Conservation (phyloP, 1,140 invertebrate genomes). For the Pomacea maculata region DNA sequence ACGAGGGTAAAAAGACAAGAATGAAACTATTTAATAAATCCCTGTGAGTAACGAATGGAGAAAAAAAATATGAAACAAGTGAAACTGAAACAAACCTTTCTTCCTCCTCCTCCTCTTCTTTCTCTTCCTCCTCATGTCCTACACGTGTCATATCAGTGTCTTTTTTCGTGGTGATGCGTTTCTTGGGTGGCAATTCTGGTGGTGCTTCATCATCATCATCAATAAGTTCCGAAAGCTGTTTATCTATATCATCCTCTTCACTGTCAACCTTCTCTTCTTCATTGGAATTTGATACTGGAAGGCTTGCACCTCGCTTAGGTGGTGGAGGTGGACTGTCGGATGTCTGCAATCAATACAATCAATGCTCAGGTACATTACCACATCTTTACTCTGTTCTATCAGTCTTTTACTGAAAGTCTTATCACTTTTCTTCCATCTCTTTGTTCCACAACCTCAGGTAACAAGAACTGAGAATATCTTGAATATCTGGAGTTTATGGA, state of each 20-base stretch:
- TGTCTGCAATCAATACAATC: neutral
- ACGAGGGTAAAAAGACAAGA: neutral
- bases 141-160: neutral
- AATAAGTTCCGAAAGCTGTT: slow-evolving; percentile 1
- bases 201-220: slow-evolving; percentile 18
- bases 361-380: neutral
- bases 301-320: slow-evolving; percentile 9
- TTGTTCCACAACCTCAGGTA: no score
- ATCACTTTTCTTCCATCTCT: no score
- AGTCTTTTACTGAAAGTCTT: neutral
- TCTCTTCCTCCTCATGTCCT: neutral
- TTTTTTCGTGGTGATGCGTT: neutral
- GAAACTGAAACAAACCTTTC: neutral
- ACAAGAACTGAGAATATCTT: neutral
- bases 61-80: neutral
- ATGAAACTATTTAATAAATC: neutral
- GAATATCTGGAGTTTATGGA: neutral
- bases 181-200: slow-evolving; percentile 13
- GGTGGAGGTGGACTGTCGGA: slow-evolving; percentile 10
- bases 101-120: slow-evolving; percentile 8
- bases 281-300: neutral
- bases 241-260: slow-evolving; percentile 1
- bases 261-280: neutral
- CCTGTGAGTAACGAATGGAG: neutral
- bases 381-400: neutral